Conservation (phyloP, 1,140 invertebrate genomes). For the Stegodyphus dumicola region DNA sequence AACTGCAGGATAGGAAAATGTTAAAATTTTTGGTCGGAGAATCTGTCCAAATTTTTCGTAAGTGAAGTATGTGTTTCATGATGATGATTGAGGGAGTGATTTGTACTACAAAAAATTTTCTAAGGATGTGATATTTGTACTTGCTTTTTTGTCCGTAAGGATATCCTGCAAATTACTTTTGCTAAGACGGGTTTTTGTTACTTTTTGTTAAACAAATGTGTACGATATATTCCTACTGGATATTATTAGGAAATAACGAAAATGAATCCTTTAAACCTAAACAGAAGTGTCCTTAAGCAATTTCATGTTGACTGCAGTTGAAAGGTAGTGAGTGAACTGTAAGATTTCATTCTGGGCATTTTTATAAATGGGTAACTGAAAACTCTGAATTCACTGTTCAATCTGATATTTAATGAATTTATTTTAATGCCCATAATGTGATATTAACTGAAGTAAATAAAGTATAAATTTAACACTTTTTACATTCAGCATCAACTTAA, state of each 20-base stretch:
- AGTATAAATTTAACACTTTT: no score
- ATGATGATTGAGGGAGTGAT: not conserved
- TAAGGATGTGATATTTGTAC: constrained; percentile 3
- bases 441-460: no score
- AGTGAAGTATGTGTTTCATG: no score
- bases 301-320: not conserved
- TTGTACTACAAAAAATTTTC: not conserved
- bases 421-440: no score
- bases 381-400: no score
- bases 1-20: not conserved
- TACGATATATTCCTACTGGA: constrained; percentile 4
- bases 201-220: constrained; percentile 11
- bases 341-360: no score
- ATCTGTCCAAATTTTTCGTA: no score
- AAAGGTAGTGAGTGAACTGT: no score
- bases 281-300: constrained; percentile 5
- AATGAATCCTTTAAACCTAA: not conserved
- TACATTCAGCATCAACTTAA: no score
- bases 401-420: no score
- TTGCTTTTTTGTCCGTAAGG: not conserved
- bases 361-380: no score
- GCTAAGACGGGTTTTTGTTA: not conserved
- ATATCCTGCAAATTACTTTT: constrained; percentile 9
- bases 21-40: no score
- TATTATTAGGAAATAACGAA: constrained; percentile 9